Evolutionary conservation across 2,888 invertebrate species (phyloP), one percentile per base, ranked within the genome.

Genomic region (Pammene aurita): DNA sequence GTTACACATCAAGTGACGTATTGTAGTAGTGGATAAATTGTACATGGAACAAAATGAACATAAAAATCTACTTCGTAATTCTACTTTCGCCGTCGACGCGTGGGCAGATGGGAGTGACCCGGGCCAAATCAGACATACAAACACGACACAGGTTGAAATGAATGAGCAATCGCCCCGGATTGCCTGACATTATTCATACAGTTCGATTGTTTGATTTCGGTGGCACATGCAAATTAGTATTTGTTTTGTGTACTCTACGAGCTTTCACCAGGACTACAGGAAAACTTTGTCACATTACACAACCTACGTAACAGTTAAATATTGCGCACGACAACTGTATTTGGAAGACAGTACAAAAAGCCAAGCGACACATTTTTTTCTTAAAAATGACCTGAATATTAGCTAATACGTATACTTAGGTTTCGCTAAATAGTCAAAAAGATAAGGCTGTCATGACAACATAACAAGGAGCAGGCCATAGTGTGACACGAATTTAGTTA

Each of bases 61-160:
- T 73, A 76, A 77, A 75, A 81, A 78, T 77, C 76, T 79, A 77
- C 80, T 84, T 78, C 75, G 75, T 74, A 79, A 56, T 72, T 72
- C 78, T 71, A 81, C 81, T 83, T 84, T 84, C 82, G 79, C 79
- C 74, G 70, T 66, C 63, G 62, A 54, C 64, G 80, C 77, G 85
- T 87, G 80, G 85, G 85, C 71, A 55, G 84, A 76, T 81, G 79
- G 83, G 85, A 80, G 82, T 81, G 77, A 81, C 84, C 77, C 67
- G 75, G 76, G 75, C 80, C 75, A 84, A 86, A 84, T 86, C 84
- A 84, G 80, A 82, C 83, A 81, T 78, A 84, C 82, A 84, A 83
- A 85, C 84, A 86, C 75, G 54, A 83, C 86, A 86, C 90, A 90
- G 88, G 88, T 91, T 88, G 87, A 82, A 44, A 82, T 82, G 83